Percentiles rank a stretch among this genome's conserved stretches.
phyloP scores from a whole-genome alignment of 2,888 invertebrate genomes.

The Drosophila nr. perissopoda region DNA sequence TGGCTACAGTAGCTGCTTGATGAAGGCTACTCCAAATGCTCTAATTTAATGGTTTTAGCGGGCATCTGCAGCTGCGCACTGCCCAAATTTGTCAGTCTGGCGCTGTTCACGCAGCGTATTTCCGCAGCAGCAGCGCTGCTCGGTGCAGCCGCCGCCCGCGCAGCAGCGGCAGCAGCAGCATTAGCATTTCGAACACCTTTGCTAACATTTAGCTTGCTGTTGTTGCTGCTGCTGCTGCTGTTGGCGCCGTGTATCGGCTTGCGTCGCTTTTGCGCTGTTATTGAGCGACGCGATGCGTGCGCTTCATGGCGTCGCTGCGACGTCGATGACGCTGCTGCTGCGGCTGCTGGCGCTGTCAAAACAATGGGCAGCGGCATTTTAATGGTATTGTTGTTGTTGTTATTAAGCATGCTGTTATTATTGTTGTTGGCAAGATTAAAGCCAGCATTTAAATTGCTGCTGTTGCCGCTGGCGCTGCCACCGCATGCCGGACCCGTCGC shows the following conservation, averaged over 20 bases:
- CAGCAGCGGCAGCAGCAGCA: conserved; percentile 47
- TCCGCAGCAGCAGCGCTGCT: conserved; percentile 44
- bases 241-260: conserved; percentile 49
- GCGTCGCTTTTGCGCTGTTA: conserved; percentile 56
- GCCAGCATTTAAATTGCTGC: conserved; percentile 14
- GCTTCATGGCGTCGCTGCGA: conserved; percentile 22
- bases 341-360: conserved; percentile 45
- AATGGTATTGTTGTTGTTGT: conserved; percentile 50
- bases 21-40: conserved; percentile 70
- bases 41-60: conserved; percentile 79
- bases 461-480: conserved; percentile 23
- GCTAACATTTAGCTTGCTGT: conserved; percentile 18
- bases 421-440: conserved; percentile 55
- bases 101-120: conserved; percentile 76
- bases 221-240: conserved; percentile 1
- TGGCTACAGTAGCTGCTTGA: not conserved
- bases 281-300: conserved; percentile 21
- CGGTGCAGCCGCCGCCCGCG: conserved; percentile 16
- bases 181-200: conserved; percentile 26
- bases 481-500: conserved; percentile 34
- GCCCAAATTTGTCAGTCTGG: conserved; percentile 48
- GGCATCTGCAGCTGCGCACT: conserved; percentile 52
- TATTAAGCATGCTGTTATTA: conserved; percentile 61
- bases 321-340: conserved; percentile 22
- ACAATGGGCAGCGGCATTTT: conserved; percentile 73